phyloP scores from a whole-genome alignment of 92 coral and sea anemone genomes.

The Palythoa grandiflora region DNA sequence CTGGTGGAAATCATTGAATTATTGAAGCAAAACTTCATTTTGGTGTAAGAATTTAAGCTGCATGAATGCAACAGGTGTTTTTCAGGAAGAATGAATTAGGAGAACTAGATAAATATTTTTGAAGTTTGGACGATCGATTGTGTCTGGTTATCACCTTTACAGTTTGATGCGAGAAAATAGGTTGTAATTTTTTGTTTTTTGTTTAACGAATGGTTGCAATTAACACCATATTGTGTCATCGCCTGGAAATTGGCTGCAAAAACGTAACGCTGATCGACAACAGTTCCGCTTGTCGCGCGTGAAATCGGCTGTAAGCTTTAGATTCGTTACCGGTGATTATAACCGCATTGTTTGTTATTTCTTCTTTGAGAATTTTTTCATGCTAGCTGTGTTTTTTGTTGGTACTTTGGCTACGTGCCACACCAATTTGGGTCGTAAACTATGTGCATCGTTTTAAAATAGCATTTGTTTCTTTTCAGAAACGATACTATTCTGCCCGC shows the following conservation, averaged over 20 bases:
- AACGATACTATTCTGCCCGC: not conserved
- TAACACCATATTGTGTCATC: no score
- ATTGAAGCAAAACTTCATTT: not conserved
- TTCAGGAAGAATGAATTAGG: not conserved
- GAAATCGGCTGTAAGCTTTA: no score
- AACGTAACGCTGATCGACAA: no score
- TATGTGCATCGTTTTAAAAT: not conserved
- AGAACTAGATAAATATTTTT: not conserved
- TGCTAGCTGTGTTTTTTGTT: not conserved
- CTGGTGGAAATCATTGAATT: not conserved
- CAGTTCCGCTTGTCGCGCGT: no score
- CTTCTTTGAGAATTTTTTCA: not conserved
- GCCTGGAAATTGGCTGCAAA: no score
- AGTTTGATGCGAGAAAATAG: no score
- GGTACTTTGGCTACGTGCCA: not conserved
- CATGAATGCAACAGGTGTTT: slow-evolving; percentile 31
- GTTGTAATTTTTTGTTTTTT: no score
- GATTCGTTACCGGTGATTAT: no score
- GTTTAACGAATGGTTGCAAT: no score
- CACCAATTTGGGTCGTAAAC: not conserved
- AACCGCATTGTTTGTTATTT: no score
- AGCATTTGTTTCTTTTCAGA: not conserved
- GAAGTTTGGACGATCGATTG: not conserved
- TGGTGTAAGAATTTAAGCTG: not conserved
- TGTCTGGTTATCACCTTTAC: not conserved